Evolutionary conservation across 2,888 invertebrate genomes (phyloP).

Genomic region (Mechanitis mazaeus): DNA sequence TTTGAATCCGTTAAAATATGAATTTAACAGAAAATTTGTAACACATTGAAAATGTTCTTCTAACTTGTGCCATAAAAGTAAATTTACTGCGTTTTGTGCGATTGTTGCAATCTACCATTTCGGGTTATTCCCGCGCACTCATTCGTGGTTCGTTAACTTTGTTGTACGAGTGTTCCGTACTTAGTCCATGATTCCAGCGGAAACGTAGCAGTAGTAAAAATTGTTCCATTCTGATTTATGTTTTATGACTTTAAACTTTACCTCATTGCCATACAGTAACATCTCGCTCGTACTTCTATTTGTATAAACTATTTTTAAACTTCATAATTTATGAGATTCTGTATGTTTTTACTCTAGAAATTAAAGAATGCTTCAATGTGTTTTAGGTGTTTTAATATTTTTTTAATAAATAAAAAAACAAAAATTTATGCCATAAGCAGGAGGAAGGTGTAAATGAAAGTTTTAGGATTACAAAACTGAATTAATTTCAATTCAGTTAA

Average conservation of each 20-base stretch:
- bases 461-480: too few relatives aligned
- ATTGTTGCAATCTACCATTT: conserved; percentile 69
- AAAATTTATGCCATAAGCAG: neutral
- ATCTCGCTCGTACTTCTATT: neutral
- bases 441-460: neutral
- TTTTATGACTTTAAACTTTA: conserved; percentile 14
- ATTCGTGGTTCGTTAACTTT: conserved; percentile 73
- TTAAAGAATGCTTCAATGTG: conserved; percentile 27
- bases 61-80: conserved; percentile 40
- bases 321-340: conserved; percentile 26
- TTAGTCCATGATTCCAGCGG: conserved; percentile 59
- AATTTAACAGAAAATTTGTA: conserved; percentile 15
- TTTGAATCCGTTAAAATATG: conserved; percentile 8
- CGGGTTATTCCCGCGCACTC: conserved; percentile 60
- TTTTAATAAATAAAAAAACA: neutral
- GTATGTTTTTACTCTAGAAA: conserved; percentile 27
- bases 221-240: conserved; percentile 23
- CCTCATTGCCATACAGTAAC: neutral
- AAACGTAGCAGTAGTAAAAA: conserved; percentile 32
- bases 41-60: conserved; percentile 17
- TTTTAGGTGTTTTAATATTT: conserved; percentile 5
- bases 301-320: conserved; percentile 23
- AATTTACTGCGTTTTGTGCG: conserved; percentile 65
- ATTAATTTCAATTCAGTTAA: too few relatives aligned
- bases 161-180: conserved; percentile 61